Percentiles rank a stretch among this genome's conserved stretches.
phyloP scores from a whole-genome alignment of 2,888 invertebrate species.

The Aleiodes testaceus region DNA sequence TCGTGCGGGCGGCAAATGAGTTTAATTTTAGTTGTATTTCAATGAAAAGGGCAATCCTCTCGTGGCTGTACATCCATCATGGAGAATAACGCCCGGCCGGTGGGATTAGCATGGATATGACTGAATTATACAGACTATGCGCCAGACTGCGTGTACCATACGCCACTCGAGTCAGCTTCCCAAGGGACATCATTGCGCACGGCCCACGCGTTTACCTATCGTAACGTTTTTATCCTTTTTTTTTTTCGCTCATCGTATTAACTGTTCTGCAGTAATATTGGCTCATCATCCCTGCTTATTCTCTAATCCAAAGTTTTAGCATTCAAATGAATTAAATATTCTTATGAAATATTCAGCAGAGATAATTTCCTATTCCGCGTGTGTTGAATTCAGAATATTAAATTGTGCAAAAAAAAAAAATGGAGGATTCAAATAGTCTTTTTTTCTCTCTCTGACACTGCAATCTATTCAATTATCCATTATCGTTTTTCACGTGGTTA shows the following conservation, averaged over 20 bases:
- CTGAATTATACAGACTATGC: conserved; percentile 70
- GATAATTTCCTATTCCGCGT: no score
- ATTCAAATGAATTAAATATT: conserved; percentile 17
- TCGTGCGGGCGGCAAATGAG: conserved; percentile 62
- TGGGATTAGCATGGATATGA: conserved; percentile 71
- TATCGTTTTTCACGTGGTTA: neutral
- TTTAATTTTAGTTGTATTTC: conserved; percentile 70
- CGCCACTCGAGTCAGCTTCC: conserved; percentile 61
- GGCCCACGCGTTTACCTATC: conserved; percentile 47
- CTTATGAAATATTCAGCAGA: no score
- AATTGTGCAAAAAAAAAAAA: neutral
- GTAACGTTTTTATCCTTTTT: conserved; percentile 29
- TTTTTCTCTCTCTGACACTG: neutral
- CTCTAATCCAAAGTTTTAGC: neutral
- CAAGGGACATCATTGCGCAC: conserved; percentile 63
- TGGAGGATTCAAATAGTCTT: neutral
- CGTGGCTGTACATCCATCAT: conserved; percentile 68
- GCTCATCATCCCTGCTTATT: conserved; percentile 9
- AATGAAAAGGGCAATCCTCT: conserved; percentile 69
- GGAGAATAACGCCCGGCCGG: conserved; percentile 63
- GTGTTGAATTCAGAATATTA: no score
- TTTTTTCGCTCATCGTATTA: neutral
- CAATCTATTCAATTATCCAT: no score
- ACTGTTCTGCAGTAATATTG: conserved; percentile 17
- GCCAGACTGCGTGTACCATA: conserved; percentile 68